These are phyloP conservation scores for Champsocephalus gunnari DNA, from an alignment of 2,797 vertebrate genomes.

Conservation along the genomic window DNA sequence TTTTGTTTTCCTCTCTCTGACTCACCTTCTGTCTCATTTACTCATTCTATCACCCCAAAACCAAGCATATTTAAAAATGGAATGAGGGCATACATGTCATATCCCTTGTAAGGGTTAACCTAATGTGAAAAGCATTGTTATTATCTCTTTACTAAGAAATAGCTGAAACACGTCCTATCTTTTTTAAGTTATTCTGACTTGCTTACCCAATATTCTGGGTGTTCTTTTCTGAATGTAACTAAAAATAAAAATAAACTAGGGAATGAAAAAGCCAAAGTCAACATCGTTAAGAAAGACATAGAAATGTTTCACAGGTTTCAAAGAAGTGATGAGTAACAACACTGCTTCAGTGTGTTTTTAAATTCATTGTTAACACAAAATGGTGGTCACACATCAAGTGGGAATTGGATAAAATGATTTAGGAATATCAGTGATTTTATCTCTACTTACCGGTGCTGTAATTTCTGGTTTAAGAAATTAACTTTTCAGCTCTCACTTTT, in stretches of 20 bases:
- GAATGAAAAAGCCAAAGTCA: constrained; percentile 1
- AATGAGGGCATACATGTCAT: constrained; percentile 18
- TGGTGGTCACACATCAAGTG: background rate
- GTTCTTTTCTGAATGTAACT: constrained; percentile 7
- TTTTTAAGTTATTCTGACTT: constrained; percentile 10
- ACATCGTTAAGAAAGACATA: background rate
- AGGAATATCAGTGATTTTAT: constrained; percentile 27
- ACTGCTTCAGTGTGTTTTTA: background rate
- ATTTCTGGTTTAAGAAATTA: constrained; percentile 15
- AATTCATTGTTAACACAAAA: background rate
- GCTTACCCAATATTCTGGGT: background rate
- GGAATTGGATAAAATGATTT: constrained; percentile 5
- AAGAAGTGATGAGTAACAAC: background rate
- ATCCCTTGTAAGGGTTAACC: constrained; percentile 22
- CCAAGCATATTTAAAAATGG: background rate
- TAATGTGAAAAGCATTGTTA: constrained; percentile 8
- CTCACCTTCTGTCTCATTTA: background rate
- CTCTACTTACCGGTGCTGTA: constrained; percentile 1
- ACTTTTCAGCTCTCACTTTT: background rate
- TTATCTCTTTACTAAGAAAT: constrained; percentile 30
- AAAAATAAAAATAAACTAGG: background rate
- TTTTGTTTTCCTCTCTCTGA: constrained; percentile 8
- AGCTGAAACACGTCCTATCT: constrained; percentile 3
- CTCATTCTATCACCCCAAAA: constrained; percentile 7
- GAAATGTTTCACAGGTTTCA: background rate